Base-by-base conservation (phyloP, 2,888 invertebrate genomes). In the Drosophila infuscata region DNA sequence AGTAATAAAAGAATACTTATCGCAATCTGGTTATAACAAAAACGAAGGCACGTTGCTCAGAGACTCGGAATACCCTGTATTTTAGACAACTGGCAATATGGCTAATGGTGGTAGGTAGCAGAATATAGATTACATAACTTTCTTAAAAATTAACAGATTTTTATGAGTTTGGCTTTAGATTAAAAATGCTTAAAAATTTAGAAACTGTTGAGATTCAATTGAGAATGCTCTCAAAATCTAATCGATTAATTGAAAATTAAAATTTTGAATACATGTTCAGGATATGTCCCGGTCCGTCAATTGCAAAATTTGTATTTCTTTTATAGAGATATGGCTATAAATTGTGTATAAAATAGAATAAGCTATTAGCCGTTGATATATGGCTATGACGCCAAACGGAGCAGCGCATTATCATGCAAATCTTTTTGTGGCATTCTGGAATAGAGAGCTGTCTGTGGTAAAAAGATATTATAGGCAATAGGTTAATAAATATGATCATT, bases 391-490 rank as follows among this genome's bases (percentile, higher is more conserved):
- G 82, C 54, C 74, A 79, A 79, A 36, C 51, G 46, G 29, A 51
- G 54, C 35, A 57, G n/a, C 65, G n/a, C 65, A 62, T 81, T 80
- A 57, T 63, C 46, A 80, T 78, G 78, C 75, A 69, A 81, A 81
- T 82, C 56, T 65, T 60, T 48, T 38, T 66, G 78, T 67, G 77
- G 41, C 62, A 49, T 65, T 76, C 65, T 56, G 58, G 49, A 61
- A 76, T 46, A 30, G 49, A 9, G 35, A 49, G 67, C n/a, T 41
- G 9, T 29, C 36, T 46, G 46, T 29, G 15, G 9, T 5, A 6
- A 25, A 35, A 35, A 66, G 33, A 49, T 56, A 67, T 66, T 49
- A 35, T 20, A 30, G 30, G 41, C 57, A 56, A 49, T 67, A 12
- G 17, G 12, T 35, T 41, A 30, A 66, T 49, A 48, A 20, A 51